phyloP scores from a whole-genome alignment of 1,140 invertebrate species.

The Dendrolimus kikuchii region DNA sequence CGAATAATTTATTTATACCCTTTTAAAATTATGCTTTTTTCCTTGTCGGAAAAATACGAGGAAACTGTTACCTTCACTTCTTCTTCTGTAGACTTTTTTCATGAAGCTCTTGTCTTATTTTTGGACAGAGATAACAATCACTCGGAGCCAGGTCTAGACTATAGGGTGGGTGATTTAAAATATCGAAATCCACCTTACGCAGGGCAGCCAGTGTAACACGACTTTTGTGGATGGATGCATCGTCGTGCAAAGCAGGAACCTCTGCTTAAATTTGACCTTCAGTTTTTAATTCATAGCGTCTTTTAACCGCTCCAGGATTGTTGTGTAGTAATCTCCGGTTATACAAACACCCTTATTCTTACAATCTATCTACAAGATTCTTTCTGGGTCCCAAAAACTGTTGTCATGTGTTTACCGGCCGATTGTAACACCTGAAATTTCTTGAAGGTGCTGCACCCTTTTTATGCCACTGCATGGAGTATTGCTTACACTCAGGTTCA shows the following conservation, averaged over 20 bases:
- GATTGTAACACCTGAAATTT: too few species aligned
- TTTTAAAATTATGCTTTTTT: neutral
- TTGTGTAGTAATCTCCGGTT: conserved; percentile 14
- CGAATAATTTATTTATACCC: too few species aligned
- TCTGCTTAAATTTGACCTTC: conserved; percentile 9
- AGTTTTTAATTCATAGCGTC: conserved; percentile 8
- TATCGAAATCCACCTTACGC: conserved; percentile 10
- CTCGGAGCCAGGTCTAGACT: conserved; percentile 6
- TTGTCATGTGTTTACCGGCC: too few species aligned
- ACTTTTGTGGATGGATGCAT: conserved; percentile 9
- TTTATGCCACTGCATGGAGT: too few species aligned
- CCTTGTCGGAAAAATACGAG: conserved; percentile 8
- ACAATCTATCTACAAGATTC: too few species aligned
- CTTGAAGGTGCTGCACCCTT: too few species aligned
- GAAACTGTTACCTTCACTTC: conserved; percentile 8
- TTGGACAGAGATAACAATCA: conserved; percentile 9
- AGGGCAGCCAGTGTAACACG: conserved; percentile 9
- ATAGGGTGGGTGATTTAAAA: conserved; percentile 9
- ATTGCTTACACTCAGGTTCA: too few species aligned
- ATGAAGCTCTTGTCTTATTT: neutral
- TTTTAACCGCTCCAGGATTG: conserved; percentile 11
- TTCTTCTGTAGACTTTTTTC: conserved; percentile 7
- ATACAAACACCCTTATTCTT: too few species aligned
- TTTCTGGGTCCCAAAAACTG: too few species aligned
- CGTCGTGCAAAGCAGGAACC: conserved; percentile 51